Evolutionary conservation across 2,113 vertebrate species (phyloP).

Genomic region (Heterochromis multidens): DNA sequence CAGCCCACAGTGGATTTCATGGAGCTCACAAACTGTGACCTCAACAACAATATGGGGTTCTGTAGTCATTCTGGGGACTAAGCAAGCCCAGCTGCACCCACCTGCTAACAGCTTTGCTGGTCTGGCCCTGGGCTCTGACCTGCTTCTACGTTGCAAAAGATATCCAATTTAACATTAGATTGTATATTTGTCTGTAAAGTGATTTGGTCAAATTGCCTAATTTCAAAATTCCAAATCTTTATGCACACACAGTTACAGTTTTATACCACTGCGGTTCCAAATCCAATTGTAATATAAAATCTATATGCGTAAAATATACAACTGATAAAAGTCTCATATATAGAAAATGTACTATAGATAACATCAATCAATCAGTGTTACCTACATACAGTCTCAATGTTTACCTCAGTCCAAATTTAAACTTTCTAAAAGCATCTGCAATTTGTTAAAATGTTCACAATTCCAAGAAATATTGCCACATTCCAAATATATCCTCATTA

Average conservation of each 20-base stretch:
- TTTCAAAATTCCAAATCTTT: background rate
- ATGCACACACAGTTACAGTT: background rate
- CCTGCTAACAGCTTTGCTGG: slow-evolving; percentile 49
- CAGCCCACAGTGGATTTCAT: slow-evolving; percentile 56
- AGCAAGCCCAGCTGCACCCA: slow-evolving; percentile 44
- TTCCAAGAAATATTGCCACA: background rate
- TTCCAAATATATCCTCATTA: background rate
- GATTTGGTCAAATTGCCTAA: background rate
- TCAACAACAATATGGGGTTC: slow-evolving; percentile 40
- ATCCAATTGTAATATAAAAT: too few species aligned
- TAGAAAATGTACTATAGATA: too few species aligned
- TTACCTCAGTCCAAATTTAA: background rate
- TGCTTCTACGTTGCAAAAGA: background rate
- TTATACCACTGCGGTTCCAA: too few species aligned
- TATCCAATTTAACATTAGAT: background rate
- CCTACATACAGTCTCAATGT: too few species aligned
- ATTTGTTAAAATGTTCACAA: background rate
- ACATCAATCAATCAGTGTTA: too few species aligned
- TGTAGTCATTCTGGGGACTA: slow-evolving; percentile 35
- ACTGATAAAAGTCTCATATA: too few species aligned
- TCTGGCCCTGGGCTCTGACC: background rate
- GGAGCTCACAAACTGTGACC: slow-evolving; percentile 43
- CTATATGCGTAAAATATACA: too few species aligned
- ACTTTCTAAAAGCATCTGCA: background rate
- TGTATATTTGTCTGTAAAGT: background rate